phyloP scores from a whole-genome alignment of 2,113 vertebrate species.

The Pygoscelis antarcticus region DNA sequence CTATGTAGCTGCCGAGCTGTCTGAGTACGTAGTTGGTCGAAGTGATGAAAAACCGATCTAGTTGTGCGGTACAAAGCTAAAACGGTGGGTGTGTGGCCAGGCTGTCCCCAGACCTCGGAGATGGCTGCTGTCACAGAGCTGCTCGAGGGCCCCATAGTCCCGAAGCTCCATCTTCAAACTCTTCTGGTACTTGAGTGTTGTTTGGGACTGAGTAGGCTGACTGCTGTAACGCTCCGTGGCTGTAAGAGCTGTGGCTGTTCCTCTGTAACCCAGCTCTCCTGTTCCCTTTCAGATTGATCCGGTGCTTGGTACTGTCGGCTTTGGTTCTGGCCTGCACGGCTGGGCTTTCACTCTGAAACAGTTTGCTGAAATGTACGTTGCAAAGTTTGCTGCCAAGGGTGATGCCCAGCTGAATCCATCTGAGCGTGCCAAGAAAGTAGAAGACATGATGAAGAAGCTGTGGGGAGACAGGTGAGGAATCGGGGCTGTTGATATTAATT shows the following conservation, averaged over 20 bases:
- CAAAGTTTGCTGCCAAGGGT: slow-evolving; percentile 93
- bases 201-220: too few species aligned
- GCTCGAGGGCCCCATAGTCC: rapidly evolving
- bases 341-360: slow-evolving; percentile 99
- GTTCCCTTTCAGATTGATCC: slow-evolving; percentile 83
- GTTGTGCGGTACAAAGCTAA: neutral
- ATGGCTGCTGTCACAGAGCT: rapidly evolving
- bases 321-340: slow-evolving; percentile 95
- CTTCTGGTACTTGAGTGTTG: rapidly evolving
- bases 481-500: rapidly evolving
- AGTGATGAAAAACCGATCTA: rapidly evolving
- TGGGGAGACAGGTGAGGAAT: slow-evolving; percentile 90
- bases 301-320: slow-evolving; percentile 88
- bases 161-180: neutral
- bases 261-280: neutral
- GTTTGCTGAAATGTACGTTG: slow-evolving; percentile 95
- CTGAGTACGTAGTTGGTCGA: rapidly evolving
- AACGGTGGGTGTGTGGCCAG: too few species aligned
- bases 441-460: slow-evolving; percentile 98
- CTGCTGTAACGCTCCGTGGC: neutral
- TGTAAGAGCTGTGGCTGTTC: neutral
- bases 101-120: neutral
- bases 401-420: slow-evolving; percentile 78
- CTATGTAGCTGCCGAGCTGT: neutral
- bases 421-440: slow-evolving; percentile 93